phyloP scores from a whole-genome alignment of 2,797 vertebrate species.

The Amblyopsis hoosieri region DNA sequence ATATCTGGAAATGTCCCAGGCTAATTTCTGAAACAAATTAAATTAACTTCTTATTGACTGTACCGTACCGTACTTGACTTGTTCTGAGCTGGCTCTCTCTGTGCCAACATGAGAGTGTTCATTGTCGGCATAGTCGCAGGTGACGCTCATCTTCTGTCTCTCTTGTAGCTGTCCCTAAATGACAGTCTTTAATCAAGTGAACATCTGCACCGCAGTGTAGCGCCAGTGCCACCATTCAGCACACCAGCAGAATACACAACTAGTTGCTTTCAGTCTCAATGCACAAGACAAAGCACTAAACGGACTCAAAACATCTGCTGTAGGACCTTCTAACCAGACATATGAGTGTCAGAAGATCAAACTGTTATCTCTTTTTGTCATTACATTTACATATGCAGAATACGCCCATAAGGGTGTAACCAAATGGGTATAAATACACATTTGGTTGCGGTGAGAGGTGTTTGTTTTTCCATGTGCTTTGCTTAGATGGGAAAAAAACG shows the following conservation, averaged over 20 bases:
- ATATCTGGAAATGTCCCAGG: conserved; percentile 21
- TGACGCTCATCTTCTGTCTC: conserved; percentile 62
- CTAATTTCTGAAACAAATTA: conserved; percentile 13
- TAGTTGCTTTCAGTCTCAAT: conserved; percentile 21
- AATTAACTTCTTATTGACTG: conserved; percentile 1
- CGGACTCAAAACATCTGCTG: conserved; percentile 56
- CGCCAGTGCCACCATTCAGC: conserved; percentile 55
- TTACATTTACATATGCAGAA: conserved; percentile 15
- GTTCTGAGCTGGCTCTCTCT: conserved; percentile 90
- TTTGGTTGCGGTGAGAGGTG: background rate
- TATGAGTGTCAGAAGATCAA: conserved; percentile 49
- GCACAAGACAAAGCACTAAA: conserved; percentile 51
- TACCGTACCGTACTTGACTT: conserved; percentile 87
- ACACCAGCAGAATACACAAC: conserved; percentile 41
- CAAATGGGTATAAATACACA: background rate
- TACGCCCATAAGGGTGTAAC: conserved; percentile 8
- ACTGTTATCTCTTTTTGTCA: conserved; percentile 32
- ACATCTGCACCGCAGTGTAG: conserved; percentile 62
- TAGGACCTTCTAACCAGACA: conserved; percentile 54
- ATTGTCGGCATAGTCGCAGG: conserved; percentile 87
- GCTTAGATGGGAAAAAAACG: background rate
- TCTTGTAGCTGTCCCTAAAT: conserved; percentile 27
- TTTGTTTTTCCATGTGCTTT: background rate
- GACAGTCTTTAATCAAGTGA: conserved; percentile 60
- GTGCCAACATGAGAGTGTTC: conserved; percentile 88